phyloP scores from a whole-genome alignment of 2,113 vertebrate genomes.

The Dunckerocampus dactyliophorus region DNA sequence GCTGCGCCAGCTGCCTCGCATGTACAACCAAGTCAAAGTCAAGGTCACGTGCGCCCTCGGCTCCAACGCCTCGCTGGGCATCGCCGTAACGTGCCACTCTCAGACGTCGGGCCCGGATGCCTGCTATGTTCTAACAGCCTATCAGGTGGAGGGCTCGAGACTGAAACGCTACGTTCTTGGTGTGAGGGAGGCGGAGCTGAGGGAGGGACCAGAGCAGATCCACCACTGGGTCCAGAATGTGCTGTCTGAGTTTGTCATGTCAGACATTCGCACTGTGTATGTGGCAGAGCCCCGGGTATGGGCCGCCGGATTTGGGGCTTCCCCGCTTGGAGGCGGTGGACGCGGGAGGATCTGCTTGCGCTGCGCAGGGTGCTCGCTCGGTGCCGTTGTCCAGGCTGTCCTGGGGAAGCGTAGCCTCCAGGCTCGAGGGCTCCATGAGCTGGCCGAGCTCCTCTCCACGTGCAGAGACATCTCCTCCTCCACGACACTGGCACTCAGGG shows the following conservation, averaged over 20 bases:
- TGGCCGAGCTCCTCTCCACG: constrained; percentile 88
- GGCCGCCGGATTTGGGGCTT: constrained; percentile 73
- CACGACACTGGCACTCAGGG: constrained; percentile 79
- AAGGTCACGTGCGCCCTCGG: constrained; percentile 96
- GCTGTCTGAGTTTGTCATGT: constrained; percentile 97
- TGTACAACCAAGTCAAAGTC: constrained; percentile 99
- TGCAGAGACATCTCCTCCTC: constrained; percentile 88
- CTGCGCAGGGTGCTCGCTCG: constrained; percentile 91
- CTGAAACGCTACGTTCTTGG: constrained; percentile 93
- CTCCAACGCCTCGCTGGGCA: constrained; percentile 90
- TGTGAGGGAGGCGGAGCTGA: constrained; percentile 83
- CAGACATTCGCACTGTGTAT: constrained; percentile 92
- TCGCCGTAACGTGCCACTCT: constrained; percentile 93
- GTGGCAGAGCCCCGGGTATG: constrained; percentile 87
- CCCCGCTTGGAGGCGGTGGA: constrained; percentile 78
- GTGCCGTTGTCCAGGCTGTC: constrained; percentile 89
- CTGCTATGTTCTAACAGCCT: constrained; percentile 90
- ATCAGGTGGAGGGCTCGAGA: constrained; percentile 89
- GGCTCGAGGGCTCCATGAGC: constrained; percentile 91
- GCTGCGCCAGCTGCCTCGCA: constrained; percentile 90
- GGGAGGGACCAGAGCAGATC: constrained; percentile 88
- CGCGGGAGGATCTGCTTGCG: constrained; percentile 88
- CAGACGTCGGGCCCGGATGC: constrained; percentile 86
- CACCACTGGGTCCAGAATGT: constrained; percentile 98
- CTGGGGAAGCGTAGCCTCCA: constrained; percentile 92